A percentile compares a stretch with the other conserved stretches of the same genome.
phyloP scores from a whole-genome alignment of 2,113 vertebrate species.

The Brienomyrus longianalis region DNA sequence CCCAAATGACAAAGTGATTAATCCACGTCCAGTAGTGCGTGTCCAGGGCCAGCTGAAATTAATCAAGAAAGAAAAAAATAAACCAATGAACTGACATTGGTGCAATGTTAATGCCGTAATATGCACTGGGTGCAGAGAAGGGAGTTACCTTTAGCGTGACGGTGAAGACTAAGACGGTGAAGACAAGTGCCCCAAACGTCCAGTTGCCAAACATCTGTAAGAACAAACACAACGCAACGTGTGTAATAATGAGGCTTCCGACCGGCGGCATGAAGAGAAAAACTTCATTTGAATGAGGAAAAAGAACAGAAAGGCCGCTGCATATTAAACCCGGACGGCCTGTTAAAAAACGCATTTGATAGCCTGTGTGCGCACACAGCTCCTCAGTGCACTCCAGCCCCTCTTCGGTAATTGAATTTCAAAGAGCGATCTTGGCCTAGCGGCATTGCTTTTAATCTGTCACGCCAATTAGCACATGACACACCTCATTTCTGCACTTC shows the following conservation, averaged over 20 bases:
- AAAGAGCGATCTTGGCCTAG: neutral
- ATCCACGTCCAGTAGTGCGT: constrained; percentile 99
- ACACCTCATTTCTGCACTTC: neutral
- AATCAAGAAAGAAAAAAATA: constrained; percentile 23
- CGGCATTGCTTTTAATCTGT: neutral
- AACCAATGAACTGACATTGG: neutral
- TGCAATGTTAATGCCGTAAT: neutral
- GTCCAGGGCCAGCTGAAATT: constrained; percentile 79
- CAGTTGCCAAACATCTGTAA: constrained; percentile 91
- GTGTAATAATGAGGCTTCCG: constrained; percentile 33
- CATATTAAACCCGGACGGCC: neutral
- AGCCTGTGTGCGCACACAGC: neutral
- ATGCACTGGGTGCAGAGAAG: neutral
- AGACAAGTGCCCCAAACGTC: constrained; percentile 93
- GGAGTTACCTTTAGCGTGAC: constrained; percentile 86
- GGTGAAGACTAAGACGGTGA: constrained; percentile 90
- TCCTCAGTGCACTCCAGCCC: neutral
- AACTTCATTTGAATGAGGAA: neutral
- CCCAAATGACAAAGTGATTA: constrained; percentile 98
- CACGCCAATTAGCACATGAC: neutral
- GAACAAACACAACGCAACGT: constrained; percentile 9
- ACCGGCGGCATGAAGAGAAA: neutral
- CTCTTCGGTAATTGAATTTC: neutral
- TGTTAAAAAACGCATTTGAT: neutral
- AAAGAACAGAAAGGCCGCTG: neutral